Percentiles rank a stretch among this genome's conserved stretches.
Conservation (phyloP, 2,797 vertebrate genomes). For the Acomys russatus region DNA sequence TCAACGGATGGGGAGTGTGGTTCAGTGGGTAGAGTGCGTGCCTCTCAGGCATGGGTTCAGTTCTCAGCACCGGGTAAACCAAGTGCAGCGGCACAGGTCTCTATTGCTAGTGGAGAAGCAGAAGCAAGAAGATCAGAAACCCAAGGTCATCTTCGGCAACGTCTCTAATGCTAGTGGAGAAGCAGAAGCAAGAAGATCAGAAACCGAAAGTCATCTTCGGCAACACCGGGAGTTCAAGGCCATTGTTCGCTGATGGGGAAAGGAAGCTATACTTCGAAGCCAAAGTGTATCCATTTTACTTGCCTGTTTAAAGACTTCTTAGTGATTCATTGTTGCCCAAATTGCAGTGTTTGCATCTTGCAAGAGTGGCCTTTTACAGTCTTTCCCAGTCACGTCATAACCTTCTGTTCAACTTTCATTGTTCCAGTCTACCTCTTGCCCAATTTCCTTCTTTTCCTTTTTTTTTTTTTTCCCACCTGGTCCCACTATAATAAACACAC, state of each 20-base stretch:
- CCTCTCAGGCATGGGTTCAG: background rate
- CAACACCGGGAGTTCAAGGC: background rate
- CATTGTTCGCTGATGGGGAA: background rate
- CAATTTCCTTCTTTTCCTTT: background rate
- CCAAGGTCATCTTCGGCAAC: background rate
- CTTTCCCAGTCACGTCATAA: conserved; percentile 15
- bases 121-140: background rate
- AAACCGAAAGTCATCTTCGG: background rate
- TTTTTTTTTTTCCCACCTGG: conserved; percentile 31
- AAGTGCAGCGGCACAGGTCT: background rate
- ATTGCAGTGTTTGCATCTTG: conserved; percentile 1
- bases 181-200: background rate
- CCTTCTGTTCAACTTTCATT: background rate
- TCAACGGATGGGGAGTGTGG: background rate
- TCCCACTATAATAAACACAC: conserved; percentile 19
- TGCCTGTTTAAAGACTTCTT: conserved; percentile 29
- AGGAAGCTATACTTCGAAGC: conserved; percentile 4
- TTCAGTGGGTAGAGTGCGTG: background rate
- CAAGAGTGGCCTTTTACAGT: background rate
- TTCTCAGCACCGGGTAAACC: background rate
- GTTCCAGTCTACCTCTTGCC: background rate
- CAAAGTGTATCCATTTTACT: conserved; percentile 14
- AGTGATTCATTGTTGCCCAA: conserved; percentile 31
- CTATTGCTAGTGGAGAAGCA: background rate
- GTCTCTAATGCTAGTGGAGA: background rate